phyloP scores from a whole-genome alignment of 2,797 vertebrate genomes.

The Lutjanus argentimaculatus region DNA sequence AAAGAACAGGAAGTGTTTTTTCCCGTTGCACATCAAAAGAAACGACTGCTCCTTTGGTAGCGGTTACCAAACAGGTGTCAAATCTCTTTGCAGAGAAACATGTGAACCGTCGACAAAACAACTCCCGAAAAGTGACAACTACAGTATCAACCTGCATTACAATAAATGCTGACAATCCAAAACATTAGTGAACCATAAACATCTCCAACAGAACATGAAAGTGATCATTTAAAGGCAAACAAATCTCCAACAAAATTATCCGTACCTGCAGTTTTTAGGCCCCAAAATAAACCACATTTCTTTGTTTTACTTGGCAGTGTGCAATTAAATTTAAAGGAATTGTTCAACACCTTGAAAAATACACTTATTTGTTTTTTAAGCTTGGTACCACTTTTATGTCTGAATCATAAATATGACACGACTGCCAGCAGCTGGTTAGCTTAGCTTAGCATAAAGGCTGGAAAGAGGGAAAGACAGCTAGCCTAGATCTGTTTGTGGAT shows the following conservation, averaged over 20 bases:
- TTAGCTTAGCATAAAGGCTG: slow-evolving; percentile 8
- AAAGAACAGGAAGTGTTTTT: slow-evolving; percentile 26
- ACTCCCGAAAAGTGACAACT: neutral
- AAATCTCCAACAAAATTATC: slow-evolving; percentile 13
- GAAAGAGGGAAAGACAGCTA: neutral
- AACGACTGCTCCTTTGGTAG: slow-evolving; percentile 12
- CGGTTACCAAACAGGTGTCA: slow-evolving; percentile 25
- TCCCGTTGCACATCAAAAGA: slow-evolving; percentile 26
- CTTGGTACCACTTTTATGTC: neutral
- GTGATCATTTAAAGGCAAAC: slow-evolving; percentile 35
- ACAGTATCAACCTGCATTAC: neutral
- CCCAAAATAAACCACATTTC: neutral
- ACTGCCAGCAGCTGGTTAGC: neutral
- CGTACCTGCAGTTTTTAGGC: neutral
- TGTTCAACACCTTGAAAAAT: slow-evolving; percentile 15
- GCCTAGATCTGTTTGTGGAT: neutral
- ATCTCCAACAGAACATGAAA: slow-evolving; percentile 26
- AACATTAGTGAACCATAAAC: slow-evolving; percentile 35
- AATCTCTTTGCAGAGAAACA: slow-evolving; percentile 32
- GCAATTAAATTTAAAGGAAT: slow-evolving; percentile 18
- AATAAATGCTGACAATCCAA: slow-evolving; percentile 28
- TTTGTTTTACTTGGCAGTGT: slow-evolving; percentile 14
- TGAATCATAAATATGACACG: neutral
- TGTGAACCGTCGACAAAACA: neutral
- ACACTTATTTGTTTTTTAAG: neutral